Conservation (phyloP, 2,113 vertebrate species). For the Steatornis caripensis region DNA sequence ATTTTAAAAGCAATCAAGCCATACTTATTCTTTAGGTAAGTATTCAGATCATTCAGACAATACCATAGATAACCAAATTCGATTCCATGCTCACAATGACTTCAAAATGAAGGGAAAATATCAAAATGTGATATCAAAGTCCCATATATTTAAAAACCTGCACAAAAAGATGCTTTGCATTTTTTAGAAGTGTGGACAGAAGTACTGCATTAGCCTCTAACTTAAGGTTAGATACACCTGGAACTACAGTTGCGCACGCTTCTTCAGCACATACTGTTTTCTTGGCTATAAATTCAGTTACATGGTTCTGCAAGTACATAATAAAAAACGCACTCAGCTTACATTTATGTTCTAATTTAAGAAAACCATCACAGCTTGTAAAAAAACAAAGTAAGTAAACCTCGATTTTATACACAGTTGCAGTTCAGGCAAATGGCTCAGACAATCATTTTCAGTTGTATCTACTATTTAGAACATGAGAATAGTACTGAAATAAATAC, state of each 20-base stretch:
- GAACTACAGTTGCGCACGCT: neutral
- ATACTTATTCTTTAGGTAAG: accelerated
- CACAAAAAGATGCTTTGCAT: neutral
- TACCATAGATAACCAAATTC: neutral
- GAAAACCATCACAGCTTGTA: neutral
- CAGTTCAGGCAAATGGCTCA: neutral
- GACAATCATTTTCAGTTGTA: neutral
- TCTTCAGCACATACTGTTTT: neutral
- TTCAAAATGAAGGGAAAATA: neutral
- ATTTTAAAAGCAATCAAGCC: neutral
- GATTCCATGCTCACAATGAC: neutral
- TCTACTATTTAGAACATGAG: neutral
- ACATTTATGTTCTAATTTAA: neutral
- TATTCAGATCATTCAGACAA: neutral
- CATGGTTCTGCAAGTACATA: neutral
- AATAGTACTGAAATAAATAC: neutral
- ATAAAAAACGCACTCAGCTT: neutral
- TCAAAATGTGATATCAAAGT: neutral
- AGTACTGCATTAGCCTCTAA: neutral
- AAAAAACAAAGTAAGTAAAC: neutral
- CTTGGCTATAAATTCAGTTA: neutral
- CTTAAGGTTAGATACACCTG: neutral
- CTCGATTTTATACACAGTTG: neutral
- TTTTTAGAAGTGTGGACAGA: neutral
- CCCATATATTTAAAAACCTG: neutral